A percentile compares a stretch with the other conserved stretches of the same genome.
phyloP scores from a whole-genome alignment of 2,888 invertebrate genomes.

The Acanthosoma haemorrhoidale region DNA sequence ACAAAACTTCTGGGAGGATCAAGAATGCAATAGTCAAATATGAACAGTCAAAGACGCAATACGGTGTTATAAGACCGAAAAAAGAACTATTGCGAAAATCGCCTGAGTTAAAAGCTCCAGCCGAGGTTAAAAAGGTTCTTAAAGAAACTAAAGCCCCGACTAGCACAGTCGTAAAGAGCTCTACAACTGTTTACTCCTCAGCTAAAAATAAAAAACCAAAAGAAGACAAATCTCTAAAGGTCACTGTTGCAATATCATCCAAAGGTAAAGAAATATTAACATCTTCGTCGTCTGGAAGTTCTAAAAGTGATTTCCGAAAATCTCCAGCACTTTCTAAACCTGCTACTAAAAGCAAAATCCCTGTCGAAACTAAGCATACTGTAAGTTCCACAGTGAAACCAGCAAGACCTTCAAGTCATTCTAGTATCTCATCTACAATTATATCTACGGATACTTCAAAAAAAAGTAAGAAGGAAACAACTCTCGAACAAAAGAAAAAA shows the following conservation, averaged over 20 bases:
- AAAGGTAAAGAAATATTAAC: constrained; percentile 46
- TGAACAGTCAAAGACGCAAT: background rate
- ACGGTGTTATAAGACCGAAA: constrained; percentile 36
- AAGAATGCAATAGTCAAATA: constrained; percentile 2
- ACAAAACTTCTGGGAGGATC: constrained; percentile 12
- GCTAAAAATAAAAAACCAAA: constrained; percentile 39
- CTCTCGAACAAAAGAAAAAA: constrained; percentile 41
- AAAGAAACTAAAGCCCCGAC: constrained; percentile 41
- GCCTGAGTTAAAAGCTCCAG: constrained; percentile 55
- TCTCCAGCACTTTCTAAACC: constrained; percentile 28
- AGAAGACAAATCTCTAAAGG: constrained; percentile 49
- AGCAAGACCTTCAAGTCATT: constrained; percentile 32
- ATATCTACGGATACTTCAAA: constrained; percentile 34
- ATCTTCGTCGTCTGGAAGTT: constrained; percentile 40
- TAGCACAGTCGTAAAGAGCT: constrained; percentile 48
- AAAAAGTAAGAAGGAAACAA: constrained; percentile 27
- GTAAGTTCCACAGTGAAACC: background rate
- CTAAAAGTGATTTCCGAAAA: constrained; percentile 34
- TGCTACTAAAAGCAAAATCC: constrained; percentile 19
- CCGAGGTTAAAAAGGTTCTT: constrained; percentile 53
- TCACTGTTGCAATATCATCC: constrained; percentile 48
- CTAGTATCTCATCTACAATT: constrained; percentile 27
- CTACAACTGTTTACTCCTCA: constrained; percentile 47
- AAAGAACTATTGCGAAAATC: constrained; percentile 47
- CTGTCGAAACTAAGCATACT: constrained; percentile 24